Evolutionary conservation across 2,888 invertebrate genomes (phyloP).

Genomic region (Cremastinae sp.): DNA sequence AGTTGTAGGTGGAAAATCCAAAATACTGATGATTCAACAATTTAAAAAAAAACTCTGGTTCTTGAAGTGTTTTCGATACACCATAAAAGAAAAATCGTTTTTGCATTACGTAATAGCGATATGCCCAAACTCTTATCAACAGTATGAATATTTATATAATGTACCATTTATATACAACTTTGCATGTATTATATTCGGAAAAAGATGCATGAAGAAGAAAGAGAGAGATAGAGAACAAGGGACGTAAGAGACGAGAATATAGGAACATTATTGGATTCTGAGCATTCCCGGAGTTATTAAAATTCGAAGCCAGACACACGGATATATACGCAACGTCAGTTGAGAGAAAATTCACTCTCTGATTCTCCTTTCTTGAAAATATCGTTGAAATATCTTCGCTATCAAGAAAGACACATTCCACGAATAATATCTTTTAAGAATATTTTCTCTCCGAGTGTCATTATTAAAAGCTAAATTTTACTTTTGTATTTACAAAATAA

Average conservation of each 20-base stretch:
- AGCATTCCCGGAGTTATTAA: slow-evolving; percentile 79
- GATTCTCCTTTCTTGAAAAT: slow-evolving; percentile 20
- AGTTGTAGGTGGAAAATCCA: not conserved
- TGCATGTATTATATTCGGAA: slow-evolving; percentile 50
- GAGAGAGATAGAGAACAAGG: slow-evolving; percentile 50
- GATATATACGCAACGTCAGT: slow-evolving; percentile 37
- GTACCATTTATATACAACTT: not conserved
- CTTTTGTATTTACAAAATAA: no score
- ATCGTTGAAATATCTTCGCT: slow-evolving; percentile 40
- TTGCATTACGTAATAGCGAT: slow-evolving; percentile 18
- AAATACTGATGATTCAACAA: not conserved
- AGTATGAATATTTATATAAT: not conserved
- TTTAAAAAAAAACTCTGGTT: no score
- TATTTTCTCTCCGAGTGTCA: no score
- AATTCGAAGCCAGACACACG: slow-evolving; percentile 78
- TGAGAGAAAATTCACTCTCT: slow-evolving; percentile 67
- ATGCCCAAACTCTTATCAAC: not conserved
- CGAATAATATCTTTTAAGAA: slow-evolving; percentile 64
- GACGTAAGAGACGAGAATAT: slow-evolving; percentile 52
- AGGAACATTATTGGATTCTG: slow-evolving; percentile 78
- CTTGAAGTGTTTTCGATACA: no score
- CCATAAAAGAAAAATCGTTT: no score
- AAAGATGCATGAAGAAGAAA: slow-evolving; percentile 60
- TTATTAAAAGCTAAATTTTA: no score
- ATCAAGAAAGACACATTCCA: slow-evolving; percentile 54